Percentiles rank a stretch among this genome's conserved stretches.
phyloP scores from a whole-genome alignment of 2,797 vertebrate genomes.

The Sciurus vulgaris region DNA sequence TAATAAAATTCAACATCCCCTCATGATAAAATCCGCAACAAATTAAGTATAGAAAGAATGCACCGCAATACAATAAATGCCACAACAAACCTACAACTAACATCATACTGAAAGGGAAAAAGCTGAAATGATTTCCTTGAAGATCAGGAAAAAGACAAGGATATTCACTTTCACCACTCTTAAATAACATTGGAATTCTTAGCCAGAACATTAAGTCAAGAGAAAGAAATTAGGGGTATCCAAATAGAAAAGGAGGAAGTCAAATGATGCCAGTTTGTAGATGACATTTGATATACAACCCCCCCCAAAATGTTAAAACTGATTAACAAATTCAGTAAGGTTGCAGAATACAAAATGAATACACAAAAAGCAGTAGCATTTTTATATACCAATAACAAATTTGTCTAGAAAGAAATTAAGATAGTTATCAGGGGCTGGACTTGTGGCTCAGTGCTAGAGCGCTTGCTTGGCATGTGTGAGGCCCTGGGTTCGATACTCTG shows the following conservation, averaged over 20 bases:
- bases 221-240: background rate
- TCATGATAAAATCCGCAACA: background rate
- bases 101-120: background rate
- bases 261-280: background rate
- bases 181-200: background rate
- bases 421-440: too few species aligned
- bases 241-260: background rate
- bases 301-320: background rate
- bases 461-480: too few species aligned
- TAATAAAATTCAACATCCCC: background rate
- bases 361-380: background rate
- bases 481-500: too few species aligned
- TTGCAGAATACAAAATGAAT: background rate
- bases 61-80: background rate
- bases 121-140: background rate
- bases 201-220: background rate
- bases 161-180: background rate
- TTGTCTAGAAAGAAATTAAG: background rate
- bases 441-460: too few species aligned
- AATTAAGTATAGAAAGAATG: background rate
- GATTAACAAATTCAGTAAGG: background rate
- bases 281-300: background rate
- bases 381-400: background rate
- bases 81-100: background rate
- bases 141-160: background rate